These are phyloP conservation scores for Anguilla rostrata DNA, from an alignment of 2,113 vertebrate species.

Conservation along the genomic window DNA sequence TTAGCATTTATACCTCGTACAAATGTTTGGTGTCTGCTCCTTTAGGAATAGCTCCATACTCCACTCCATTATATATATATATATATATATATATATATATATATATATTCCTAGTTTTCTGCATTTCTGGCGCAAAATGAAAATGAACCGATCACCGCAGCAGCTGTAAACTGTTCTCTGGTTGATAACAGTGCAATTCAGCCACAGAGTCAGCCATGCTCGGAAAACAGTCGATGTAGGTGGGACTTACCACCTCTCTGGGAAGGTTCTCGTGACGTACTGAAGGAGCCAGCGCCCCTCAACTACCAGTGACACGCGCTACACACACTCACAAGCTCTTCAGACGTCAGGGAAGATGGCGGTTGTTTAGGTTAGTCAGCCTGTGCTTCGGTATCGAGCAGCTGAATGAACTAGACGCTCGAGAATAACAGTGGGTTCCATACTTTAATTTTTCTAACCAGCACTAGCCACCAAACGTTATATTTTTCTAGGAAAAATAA, in stretches of 20 bases:
- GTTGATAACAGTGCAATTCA: not conserved
- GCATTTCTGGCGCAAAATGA: not conserved
- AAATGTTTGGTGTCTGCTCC: too few relatives aligned
- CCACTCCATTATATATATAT: too few relatives aligned
- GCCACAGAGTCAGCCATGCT: not conserved
- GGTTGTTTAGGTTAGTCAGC: slow-evolving; percentile 33
- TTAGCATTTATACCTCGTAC: too few relatives aligned
- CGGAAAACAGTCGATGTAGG: slow-evolving; percentile 23
- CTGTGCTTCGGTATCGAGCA: not conserved
- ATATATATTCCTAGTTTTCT: not conserved
- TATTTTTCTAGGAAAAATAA: not conserved
- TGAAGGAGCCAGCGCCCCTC: slow-evolving; percentile 65
- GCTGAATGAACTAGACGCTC: not conserved
- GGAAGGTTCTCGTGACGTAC: slow-evolving; percentile 57
- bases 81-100: too few relatives aligned
- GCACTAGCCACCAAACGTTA: not conserved
- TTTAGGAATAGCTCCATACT: too few relatives aligned
- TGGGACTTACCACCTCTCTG: slow-evolving; percentile 35
- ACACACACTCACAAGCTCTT: not conserved
- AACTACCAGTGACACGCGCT: slow-evolving; percentile 44
- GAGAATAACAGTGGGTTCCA: not conserved
- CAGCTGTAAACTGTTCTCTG: too few relatives aligned
- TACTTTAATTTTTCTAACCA: not conserved
- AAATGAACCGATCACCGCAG: not conserved
- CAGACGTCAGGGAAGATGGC: slow-evolving; percentile 54